Conservation (phyloP, 2,113 vertebrate genomes). For the Hyla sarda region DNA sequence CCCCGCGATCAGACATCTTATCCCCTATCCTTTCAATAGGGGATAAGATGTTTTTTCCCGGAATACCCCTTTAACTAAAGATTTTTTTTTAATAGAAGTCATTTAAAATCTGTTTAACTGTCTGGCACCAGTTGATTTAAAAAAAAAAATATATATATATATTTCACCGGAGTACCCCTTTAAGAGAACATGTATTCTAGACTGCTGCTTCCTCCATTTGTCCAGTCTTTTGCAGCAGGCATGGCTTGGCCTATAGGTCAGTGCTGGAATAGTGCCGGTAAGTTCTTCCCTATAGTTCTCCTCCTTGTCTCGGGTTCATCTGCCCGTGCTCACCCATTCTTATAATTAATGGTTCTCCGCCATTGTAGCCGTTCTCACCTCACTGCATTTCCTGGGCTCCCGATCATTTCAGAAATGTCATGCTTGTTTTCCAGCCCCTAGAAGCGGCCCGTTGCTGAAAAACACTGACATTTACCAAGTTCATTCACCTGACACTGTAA, state of each 20-base stretch:
- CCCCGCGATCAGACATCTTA: too few relatives aligned
- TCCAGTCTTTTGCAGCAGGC: not conserved
- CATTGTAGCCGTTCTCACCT: not conserved
- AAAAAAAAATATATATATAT: too few relatives aligned
- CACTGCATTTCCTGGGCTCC: slow-evolving; percentile 1
- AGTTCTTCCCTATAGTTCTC: not conserved
- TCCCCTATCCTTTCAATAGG: too few relatives aligned
- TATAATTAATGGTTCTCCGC: slow-evolving; percentile 28
- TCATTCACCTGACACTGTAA: slow-evolving; percentile 20
- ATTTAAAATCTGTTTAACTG: too few relatives aligned
- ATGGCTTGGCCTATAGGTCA: not conserved
- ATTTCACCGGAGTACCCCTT: not conserved
- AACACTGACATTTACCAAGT: slow-evolving; percentile 29
- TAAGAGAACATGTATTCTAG: not conserved
- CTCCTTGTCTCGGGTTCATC: not conserved
- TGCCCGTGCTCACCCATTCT: not conserved
- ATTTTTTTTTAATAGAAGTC: too few relatives aligned
- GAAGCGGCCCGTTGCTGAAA: not conserved
- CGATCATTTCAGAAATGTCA: slow-evolving; percentile 34
- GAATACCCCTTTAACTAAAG: too few relatives aligned
- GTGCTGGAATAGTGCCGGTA: not conserved
- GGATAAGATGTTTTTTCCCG: too few relatives aligned
- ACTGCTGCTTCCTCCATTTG: not conserved
- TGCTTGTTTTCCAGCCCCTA: slow-evolving; percentile 6
- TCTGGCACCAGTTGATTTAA: too few relatives aligned